Percentiles rank a stretch among this genome's conserved stretches.
Evolutionary conservation across 2,888 invertebrate species (phyloP).

Genomic region (Conops quadrifasciatus): DNA sequence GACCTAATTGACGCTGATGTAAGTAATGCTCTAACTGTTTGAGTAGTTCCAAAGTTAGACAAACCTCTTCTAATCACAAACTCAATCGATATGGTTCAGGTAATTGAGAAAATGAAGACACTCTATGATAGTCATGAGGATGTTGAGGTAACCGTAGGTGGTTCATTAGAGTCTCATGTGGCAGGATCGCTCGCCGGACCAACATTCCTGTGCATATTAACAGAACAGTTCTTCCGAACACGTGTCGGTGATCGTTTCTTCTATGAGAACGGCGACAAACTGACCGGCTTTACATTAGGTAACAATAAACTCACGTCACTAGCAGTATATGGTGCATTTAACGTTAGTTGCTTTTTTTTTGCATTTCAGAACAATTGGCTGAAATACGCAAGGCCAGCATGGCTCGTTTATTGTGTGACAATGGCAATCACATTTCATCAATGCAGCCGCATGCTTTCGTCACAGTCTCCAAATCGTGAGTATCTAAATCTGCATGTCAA

Average conservation of each 20-base stretch:
- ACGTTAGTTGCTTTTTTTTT: constrained; percentile 17
- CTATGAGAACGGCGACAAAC: constrained; percentile 76
- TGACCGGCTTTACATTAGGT: constrained; percentile 73
- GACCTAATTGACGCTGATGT: constrained; percentile 74
- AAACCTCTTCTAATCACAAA: neutral
- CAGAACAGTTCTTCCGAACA: constrained; percentile 86
- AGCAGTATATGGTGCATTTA: neutral
- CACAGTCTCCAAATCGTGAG: constrained; percentile 70
- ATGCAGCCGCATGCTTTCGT: constrained; percentile 77
- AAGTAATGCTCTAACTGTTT: constrained; percentile 13
- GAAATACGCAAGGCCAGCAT: constrained; percentile 81
- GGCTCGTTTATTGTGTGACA: constrained; percentile 82
- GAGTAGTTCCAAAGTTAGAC: neutral
- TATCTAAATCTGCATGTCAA: constrained; percentile 35
- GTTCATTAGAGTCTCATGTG: constrained; percentile 79
- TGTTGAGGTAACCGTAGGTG: constrained; percentile 87
- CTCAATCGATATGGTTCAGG: constrained; percentile 38
- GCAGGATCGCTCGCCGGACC: constrained; percentile 84
- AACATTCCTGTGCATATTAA: constrained; percentile 86
- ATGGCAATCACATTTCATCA: constrained; percentile 73
- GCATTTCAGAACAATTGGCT: constrained; percentile 71
- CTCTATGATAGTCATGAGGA: constrained; percentile 80
- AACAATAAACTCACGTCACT: neutral
- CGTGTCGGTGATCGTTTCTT: constrained; percentile 88
- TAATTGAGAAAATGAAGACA: constrained; percentile 71